Evolutionary conservation across 2,888 invertebrate genomes (phyloP), one percentile per base, ranked within the genome.

Genomic region (Poecilobothrus nobilitatus): DNA sequence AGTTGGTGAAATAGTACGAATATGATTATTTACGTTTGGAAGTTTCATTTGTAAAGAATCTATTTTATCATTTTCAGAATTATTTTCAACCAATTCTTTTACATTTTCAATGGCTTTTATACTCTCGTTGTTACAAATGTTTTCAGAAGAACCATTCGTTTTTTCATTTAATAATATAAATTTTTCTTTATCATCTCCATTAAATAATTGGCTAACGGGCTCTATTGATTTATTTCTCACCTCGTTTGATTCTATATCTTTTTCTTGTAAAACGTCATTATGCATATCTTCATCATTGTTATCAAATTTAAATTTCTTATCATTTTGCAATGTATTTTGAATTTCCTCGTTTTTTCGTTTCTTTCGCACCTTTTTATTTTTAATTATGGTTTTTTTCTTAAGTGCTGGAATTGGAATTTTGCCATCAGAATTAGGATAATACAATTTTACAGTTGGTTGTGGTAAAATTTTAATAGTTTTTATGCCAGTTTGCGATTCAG

Each of bases 1-100:
- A 0, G 88, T 88, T 0, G 88, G 88, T 1, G 88, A 88, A 69
- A 87, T 86, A 1, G 87, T 63, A 63, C 71, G 1, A 68, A 67
- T 3, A 68, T 69, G 37, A 69, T 68, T 10, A 21, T 8, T 10
- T 63, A 20, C 0, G 61, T 53, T 37, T 71, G 70, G 0, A 61
- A 9, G 6, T 33, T n/a, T 69, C 67, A 68, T 67, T 21, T 67
- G 65, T 1, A 69, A 44, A 0, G 34, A 3, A 63, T 9, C 5
- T 6, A 5, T 12, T 44, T 68, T 18, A 18, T 9, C 64, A 37
- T 12, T 18, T 0, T 8, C 34, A 41, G 15, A 12, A 15, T 9
- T 12, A 15, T 62, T 7, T 67, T 61, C n/a, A 10, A 18, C 18
- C 1, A 22, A 9, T 33, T 18, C 44, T 22, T 22, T 15, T 21